Percentiles rank a stretch among this genome's conserved stretches.
Conservation (phyloP, 2,113 vertebrate species). For the Xiphophorus couchianus region DNA sequence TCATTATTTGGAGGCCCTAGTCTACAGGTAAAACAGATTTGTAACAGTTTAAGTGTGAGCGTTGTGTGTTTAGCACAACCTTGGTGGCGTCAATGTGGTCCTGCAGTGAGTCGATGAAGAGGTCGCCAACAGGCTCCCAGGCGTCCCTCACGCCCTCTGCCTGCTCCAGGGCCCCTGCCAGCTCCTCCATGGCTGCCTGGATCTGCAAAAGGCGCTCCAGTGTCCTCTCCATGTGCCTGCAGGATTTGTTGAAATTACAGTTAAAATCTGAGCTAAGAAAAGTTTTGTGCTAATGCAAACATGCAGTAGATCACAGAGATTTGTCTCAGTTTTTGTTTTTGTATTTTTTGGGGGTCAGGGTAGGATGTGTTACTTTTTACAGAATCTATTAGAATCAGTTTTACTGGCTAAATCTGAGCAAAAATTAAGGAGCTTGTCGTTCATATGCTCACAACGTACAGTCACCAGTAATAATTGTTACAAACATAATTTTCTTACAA, state of each 20-base stretch:
- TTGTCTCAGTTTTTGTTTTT: not conserved
- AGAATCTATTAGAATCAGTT: too few species aligned
- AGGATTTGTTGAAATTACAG: not conserved
- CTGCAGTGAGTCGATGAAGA: slow-evolving; percentile 95
- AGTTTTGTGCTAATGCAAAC: slow-evolving; percentile 3
- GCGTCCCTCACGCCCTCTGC: slow-evolving; percentile 89
- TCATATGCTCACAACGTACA: too few species aligned
- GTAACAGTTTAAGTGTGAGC: not conserved
- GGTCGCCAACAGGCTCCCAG: slow-evolving; percentile 97
- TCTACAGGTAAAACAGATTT: slow-evolving; percentile 20
- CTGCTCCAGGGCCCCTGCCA: slow-evolving; percentile 86
- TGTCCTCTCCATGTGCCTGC: slow-evolving; percentile 90
- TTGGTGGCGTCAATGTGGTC: slow-evolving; percentile 96
- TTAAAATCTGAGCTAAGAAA: not conserved
- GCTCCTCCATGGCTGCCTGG: slow-evolving; percentile 91
- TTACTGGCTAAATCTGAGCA: too few species aligned
- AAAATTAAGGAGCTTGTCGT: too few species aligned
- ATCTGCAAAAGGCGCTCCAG: slow-evolving; percentile 93
- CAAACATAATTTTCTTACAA: too few species aligned
- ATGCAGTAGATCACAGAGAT: slow-evolving; percentile 16
- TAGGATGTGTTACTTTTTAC: too few species aligned
- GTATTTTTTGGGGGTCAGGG: too few species aligned
- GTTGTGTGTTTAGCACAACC: slow-evolving; percentile 72
- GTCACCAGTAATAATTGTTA: too few species aligned
- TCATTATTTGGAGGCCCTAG: slow-evolving; percentile 2